Conservation (phyloP, 2,888 invertebrate species). For the Thymelicus sylvestris region DNA sequence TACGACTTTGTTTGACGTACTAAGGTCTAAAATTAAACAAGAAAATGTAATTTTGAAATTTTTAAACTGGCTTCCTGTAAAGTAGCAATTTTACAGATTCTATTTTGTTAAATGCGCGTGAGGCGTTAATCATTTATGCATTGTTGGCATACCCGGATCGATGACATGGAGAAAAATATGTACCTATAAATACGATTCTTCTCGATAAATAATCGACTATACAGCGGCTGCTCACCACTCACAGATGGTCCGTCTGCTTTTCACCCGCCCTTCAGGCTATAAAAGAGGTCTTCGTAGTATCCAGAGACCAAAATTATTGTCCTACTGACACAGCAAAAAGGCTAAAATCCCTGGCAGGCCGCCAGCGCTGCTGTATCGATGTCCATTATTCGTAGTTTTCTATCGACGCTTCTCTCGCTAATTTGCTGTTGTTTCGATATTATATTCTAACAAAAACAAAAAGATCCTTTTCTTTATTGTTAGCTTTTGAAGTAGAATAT, state of each 20-base stretch:
- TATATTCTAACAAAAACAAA: background rate
- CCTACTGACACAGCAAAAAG: slow-evolving; percentile 4
- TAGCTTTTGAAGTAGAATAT: background rate
- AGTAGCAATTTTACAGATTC: too few species aligned
- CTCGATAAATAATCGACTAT: too few species aligned
- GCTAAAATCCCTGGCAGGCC: slow-evolving; percentile 11
- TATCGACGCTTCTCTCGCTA: slow-evolving; percentile 26
- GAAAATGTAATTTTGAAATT: too few species aligned
- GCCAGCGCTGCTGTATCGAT: slow-evolving; percentile 25
- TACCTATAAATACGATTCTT: too few species aligned
- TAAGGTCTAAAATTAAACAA: too few species aligned
- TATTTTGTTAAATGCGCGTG: too few species aligned
- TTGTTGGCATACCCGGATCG: too few species aligned
- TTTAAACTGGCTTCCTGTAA: too few species aligned
- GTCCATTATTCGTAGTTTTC: slow-evolving; percentile 27
- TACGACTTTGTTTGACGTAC: too few species aligned
- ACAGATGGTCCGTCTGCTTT: background rate
- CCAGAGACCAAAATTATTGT: slow-evolving; percentile 20
- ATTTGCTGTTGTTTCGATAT: slow-evolving; percentile 28
- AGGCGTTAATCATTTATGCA: too few species aligned
- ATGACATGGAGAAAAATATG: too few species aligned
- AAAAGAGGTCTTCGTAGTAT: background rate
- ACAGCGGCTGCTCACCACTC: background rate
- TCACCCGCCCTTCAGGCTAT: background rate
- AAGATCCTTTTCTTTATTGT: background rate